Conservation (phyloP, 2,797 vertebrate species). For the Oceanodroma leucorhoa region DNA sequence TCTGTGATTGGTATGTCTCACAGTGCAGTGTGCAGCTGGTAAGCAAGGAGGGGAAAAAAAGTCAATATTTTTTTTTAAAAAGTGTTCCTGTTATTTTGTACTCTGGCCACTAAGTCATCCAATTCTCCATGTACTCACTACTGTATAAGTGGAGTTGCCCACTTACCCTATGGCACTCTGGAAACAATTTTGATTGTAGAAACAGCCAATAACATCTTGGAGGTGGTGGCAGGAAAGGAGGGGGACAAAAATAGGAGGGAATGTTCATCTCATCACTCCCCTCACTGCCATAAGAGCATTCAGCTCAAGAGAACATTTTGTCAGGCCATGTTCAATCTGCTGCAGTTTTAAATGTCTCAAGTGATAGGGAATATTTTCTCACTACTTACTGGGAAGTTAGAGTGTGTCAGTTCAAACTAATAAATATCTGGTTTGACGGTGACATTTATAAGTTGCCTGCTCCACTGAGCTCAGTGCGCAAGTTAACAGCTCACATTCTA, state of each 20-base stretch:
- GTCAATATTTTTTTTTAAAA: not conserved
- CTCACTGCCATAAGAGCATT: not conserved
- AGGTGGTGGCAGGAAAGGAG: not conserved
- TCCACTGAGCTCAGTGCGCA: not conserved
- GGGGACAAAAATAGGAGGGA: not conserved
- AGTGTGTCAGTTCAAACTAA: slow-evolving; percentile 49
- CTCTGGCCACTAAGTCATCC: not conserved
- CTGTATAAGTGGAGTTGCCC: not conserved
- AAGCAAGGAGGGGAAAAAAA: not conserved
- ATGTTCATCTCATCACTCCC: not conserved
- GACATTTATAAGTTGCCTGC: slow-evolving; percentile 56
- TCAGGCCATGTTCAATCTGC: not conserved
- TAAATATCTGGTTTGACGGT: slow-evolving; percentile 44
- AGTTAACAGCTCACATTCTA: slow-evolving; percentile 18
- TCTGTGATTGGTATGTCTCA: slow-evolving; percentile 39
- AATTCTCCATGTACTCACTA: not conserved
- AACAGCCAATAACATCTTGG: not conserved
- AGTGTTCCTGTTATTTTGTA: not conserved
- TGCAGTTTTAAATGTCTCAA: slow-evolving; percentile 41
- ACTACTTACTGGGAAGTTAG: slow-evolving; percentile 16
- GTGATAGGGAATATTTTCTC: slow-evolving; percentile 45
- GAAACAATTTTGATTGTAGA: not conserved
- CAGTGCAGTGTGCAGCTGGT: not conserved
- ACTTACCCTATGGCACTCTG: not conserved
- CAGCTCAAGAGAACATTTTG: not conserved